phyloP scores from a whole-genome alignment of 2,888 invertebrate genomes.

The Latrodectus elegans region DNA sequence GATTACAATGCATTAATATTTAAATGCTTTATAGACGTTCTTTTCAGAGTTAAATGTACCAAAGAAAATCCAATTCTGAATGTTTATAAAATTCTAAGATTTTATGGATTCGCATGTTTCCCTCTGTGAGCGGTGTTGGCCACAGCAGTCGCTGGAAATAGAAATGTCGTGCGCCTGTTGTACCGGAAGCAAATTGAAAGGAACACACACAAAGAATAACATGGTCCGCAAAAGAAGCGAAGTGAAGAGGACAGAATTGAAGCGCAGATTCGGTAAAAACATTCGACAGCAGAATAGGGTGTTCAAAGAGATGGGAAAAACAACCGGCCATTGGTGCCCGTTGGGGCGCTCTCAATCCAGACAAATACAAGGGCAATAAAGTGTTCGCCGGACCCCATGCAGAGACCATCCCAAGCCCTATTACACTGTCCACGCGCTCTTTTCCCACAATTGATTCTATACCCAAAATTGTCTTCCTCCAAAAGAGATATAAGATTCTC shows the following conservation, averaged over 20 bases:
- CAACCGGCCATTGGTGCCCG: conserved; percentile 39
- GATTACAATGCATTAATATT: too few species aligned
- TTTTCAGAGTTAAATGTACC: too few species aligned
- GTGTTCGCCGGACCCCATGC: conserved; percentile 36
- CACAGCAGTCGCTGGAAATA: not conserved
- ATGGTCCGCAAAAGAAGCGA: not conserved
- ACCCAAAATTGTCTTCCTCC: not conserved
- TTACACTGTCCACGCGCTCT: conserved; percentile 50
- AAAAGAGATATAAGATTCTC: too few species aligned
- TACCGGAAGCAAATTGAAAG: conserved; percentile 1
- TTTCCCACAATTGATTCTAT: not conserved
- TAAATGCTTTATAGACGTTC: too few species aligned
- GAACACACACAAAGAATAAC: not conserved
- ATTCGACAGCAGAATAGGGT: not conserved
- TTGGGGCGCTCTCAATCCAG: conserved; percentile 43
- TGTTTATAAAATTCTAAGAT: too few species aligned
- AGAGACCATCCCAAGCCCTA: conserved; percentile 24
- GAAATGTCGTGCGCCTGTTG: conserved; percentile 2
- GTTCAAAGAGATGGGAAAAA: conserved; percentile 38
- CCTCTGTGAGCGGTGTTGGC: too few species aligned
- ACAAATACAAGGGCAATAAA: conserved; percentile 49
- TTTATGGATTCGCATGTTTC: too few species aligned
- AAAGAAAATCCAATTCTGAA: too few species aligned
- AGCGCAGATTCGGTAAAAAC: conserved; percentile 1
- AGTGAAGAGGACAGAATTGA: not conserved